Percentiles rank a stretch among this genome's conserved stretches.
These are phyloP conservation scores for Centropyge bicolor DNA, from an alignment of 2,797 vertebrate genomes.

Conservation along the genomic window DNA sequence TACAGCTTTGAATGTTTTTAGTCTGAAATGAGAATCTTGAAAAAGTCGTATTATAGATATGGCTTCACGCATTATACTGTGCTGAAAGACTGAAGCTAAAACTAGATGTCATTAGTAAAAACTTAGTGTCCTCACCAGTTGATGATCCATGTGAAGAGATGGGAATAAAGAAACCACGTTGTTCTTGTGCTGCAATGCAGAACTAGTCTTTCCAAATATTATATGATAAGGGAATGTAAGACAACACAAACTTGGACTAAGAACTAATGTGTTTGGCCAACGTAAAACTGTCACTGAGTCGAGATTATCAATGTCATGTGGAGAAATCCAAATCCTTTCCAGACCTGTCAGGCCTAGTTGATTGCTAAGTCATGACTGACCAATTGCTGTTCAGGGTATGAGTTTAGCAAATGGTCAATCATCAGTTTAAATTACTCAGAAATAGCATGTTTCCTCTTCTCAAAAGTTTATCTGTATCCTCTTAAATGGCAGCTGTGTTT, in stretches of 20 bases:
- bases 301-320: neutral
- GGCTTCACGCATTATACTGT: neutral
- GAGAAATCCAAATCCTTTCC: neutral
- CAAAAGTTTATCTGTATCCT: conserved; percentile 29
- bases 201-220: neutral
- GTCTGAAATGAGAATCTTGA: neutral
- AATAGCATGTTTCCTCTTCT: conserved; percentile 1
- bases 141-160: neutral
- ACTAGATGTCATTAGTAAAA: neutral
- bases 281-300: too few relatives aligned
- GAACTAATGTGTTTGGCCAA: too few relatives aligned
- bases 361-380: neutral
- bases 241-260: neutral
- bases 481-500: conserved; percentile 35
- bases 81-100: neutral
- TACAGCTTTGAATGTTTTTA: neutral
- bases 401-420: neutral
- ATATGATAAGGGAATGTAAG: neutral
- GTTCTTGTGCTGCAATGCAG: neutral
- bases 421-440: conserved; percentile 18
- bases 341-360: neutral
- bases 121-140: neutral
- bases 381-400: neutral
- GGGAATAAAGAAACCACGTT: neutral
- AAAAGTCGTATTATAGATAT: neutral